phyloP scores from a whole-genome alignment of 2,888 invertebrate species.

The Caradrina clavipalpis region DNA sequence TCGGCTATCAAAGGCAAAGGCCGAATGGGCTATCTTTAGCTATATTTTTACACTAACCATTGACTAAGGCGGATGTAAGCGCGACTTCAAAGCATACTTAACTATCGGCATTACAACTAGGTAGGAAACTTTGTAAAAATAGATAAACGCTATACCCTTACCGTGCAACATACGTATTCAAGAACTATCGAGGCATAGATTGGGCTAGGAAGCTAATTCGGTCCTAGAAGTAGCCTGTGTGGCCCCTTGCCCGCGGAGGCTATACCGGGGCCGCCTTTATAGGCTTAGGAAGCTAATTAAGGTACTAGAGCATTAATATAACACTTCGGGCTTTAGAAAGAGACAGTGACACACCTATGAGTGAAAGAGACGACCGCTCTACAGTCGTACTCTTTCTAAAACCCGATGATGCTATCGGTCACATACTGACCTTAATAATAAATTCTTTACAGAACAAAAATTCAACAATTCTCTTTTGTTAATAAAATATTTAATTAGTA shows the following conservation, averaged over 20 bases:
- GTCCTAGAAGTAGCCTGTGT: no score
- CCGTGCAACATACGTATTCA: conserved; percentile 28
- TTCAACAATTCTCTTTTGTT: neutral
- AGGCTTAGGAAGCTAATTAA: no score
- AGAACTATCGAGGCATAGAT: neutral
- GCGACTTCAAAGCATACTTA: conserved; percentile 60
- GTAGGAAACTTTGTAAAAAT: conserved; percentile 62
- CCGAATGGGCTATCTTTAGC: conserved; percentile 47
- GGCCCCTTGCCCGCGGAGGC: no score
- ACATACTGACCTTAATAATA: neutral
- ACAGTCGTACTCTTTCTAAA: neutral
- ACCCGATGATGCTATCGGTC: neutral
- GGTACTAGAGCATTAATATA: neutral
- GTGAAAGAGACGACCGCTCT: neutral
- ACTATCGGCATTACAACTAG: conserved; percentile 58
- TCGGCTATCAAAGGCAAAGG: conserved; percentile 47
- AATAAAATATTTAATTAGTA: conserved; percentile 5
- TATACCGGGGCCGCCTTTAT: no score
- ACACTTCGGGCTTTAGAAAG: neutral
- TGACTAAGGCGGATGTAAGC: conserved; percentile 56
- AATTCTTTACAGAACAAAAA: neutral
- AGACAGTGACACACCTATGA: neutral
- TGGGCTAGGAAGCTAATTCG: no score
- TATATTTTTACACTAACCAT: conserved; percentile 60
- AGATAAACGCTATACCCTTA: conserved; percentile 50